Evolutionary conservation across 2,888 invertebrate species (phyloP), one percentile per base, ranked within the genome.

Genomic region (Stenurella melanura): DNA sequence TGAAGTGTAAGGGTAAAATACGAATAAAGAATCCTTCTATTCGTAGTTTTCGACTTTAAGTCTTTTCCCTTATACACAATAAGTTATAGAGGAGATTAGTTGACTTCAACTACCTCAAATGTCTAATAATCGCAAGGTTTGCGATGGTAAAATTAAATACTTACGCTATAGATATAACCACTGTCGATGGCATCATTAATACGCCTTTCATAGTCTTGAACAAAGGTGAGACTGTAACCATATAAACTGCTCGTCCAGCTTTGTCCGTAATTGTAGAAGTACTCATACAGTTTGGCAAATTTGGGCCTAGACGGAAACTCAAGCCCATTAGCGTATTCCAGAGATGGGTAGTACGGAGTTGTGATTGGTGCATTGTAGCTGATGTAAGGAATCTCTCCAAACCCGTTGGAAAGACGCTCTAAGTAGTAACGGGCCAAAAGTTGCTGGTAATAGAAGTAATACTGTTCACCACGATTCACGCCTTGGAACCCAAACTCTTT

Each of bases 351-450:
- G 88, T 92, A 94, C 9, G 94, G 94, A 76, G 92, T 90, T 80
- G 92, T 87, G 68, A 94, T 83, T 68, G 90, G 88, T 63, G 87
- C 86, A 75, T 90, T 89, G 84, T 90, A 90, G 17, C 92, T 90
- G 76, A 93, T 90, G 3, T 91, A 90, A 38, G 92, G 90, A 79
- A 95, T 93, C 78, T 93, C 93, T 15, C 93, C 92, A 63, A 94
- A 90, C 78, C 93, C 93, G 85, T 94, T 93, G 10, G 94, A 93
- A 75, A 95, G 89, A 87, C 95, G 93, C 87, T 95, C 95, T 89
- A 95, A 91, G 86, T 95, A 93, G 89, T 95, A 95, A 81, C 93
- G 93, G 77, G 93, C 91, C 80, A 95, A 83, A 11, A 95, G 83
- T 88, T 95, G 94, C 85, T 94, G 94, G 84, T 94, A 93, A 78